Base-by-base conservation (phyloP, 1,140 invertebrate genomes). In the Ips nitidus region DNA sequence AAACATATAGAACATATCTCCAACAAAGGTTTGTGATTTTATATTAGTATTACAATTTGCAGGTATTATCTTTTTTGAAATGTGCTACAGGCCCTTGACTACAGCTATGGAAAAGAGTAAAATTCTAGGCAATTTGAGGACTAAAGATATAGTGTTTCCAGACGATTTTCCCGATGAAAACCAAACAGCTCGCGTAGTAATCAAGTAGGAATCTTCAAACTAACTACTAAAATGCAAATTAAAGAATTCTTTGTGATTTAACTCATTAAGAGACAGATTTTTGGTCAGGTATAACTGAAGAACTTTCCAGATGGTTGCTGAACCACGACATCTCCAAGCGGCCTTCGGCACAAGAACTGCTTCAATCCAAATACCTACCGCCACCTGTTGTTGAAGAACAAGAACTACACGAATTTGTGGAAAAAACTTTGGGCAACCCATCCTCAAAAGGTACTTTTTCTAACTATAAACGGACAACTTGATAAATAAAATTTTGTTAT, bases 31-130 rank as follows among this genome's bases (percentile, higher is more conserved):
- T 47, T 5, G 5, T 47, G n/a, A 22, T 22, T 22, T 22, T 22
- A 22, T 22, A 47, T 47, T 47, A 47, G 85, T 56, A 37, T 37
- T 5, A 56, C 36, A 43, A 3, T 64, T 85, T 0, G 81, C 94
- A 40, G 94, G 94, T 7, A 92, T 97, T n/a, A 95, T 96, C 66
- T 85, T 96, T 61, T 96, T 96, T 80, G 94, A 97, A 84, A 98
- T 99, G 97, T 94, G 91, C 75, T 92, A 94, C 78, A 89, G 87
- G 53, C 88, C 91, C 0, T 83, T 96, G 38, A 80, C 81, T 1
- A 98, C 96, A 0, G 88, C 86, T 41, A 98, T 97, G 92, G 97
- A 99, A 81, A 85, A 95, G 69, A 88, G 91, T 41, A 87, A 89
- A 75, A 85, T 96, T 22, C 82, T 97, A 36, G 82, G 84, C 40